Evolutionary conservation across 64 coral and sea anemone species (phyloP), one percentile per base, ranked within the genome.

Genomic region (Pocillopora verrucosa): DNA sequence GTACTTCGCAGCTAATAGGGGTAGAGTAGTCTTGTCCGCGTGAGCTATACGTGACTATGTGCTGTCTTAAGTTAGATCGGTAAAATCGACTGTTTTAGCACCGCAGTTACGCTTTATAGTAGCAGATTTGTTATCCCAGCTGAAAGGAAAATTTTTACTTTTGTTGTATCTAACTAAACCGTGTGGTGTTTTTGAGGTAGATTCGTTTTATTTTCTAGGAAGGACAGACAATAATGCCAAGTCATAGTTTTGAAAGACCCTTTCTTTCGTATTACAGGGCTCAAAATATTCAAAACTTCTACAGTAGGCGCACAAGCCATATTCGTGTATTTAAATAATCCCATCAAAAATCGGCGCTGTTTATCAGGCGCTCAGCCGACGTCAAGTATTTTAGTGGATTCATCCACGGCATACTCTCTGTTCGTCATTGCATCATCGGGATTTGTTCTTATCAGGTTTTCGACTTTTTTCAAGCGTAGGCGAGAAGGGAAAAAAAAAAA

Each of bases 301-400:
- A 19, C 22, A 30, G 30, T 24, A 85, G 61, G 14, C 19, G 38
- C 25, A 65, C n/a, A n/a, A 45, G 57, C 56, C 57, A 56, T 16
- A 56, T 85, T 85, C 22, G 9, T 25, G 34, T 37, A 12, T 51
- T 51, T 51, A 51, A 51, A 51, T 51, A 41, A 72, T 24, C 34
- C 24, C 35, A 65, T 65, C 41, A 19, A 67, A 67, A 83, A 85
- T 72, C 20, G 72, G 19, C 51, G 36, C 37, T 85, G 82, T 85
- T 65, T 85, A 65, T 16, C 57, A 7, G 79, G 37, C 12, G 63
- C 19, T 34, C 58, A 11, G 13, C 35, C 10, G 19, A n/a, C 63
- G 65, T 85, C 65, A 65, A 85, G 82, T 72, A 85, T 85, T 72
- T 85, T 22, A 85, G 82, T 85, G 82, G 56, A 67, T 85, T 57